phyloP scores from a whole-genome alignment of 2,888 invertebrate species.

The Archaeoteleia sp. region DNA sequence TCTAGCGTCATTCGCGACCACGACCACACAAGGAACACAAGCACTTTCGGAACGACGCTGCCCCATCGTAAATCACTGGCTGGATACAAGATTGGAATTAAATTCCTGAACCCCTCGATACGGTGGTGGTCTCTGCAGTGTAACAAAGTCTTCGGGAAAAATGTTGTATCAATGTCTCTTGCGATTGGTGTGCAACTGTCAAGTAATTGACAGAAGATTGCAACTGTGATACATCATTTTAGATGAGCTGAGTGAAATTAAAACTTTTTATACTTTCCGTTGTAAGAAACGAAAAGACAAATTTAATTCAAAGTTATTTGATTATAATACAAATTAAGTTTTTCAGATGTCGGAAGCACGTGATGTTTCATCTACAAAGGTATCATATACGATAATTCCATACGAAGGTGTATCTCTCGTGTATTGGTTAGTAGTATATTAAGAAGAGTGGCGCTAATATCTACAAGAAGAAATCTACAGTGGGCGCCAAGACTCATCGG shows the following conservation, averaged over 20 bases:
- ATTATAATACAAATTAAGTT: too few relatives aligned
- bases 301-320: too few relatives aligned
- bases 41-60: slow-evolving; percentile 45
- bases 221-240: background rate
- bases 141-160: slow-evolving; percentile 29
- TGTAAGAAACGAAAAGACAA: background rate
- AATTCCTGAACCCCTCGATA: slow-evolving; percentile 42
- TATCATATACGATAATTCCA: too few relatives aligned
- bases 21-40: slow-evolving; percentile 43
- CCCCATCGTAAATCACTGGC: slow-evolving; percentile 49
- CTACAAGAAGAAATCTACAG: too few relatives aligned
- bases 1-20: slow-evolving; percentile 45
- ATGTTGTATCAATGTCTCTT: slow-evolving; percentile 30
- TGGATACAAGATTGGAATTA: slow-evolving; percentile 48
- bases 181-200: slow-evolving; percentile 38
- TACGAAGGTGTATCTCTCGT: too few relatives aligned
- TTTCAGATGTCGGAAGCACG: too few relatives aligned
- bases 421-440: too few relatives aligned
- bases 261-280: background rate
- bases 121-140: slow-evolving; percentile 26
- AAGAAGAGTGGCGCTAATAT: too few relatives aligned
- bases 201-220: slow-evolving; percentile 30
- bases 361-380: too few relatives aligned
- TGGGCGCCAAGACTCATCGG: too few relatives aligned
- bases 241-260: too few relatives aligned